Conservation (phyloP, 2,888 invertebrate genomes). For the Eilema caniola region DNA sequence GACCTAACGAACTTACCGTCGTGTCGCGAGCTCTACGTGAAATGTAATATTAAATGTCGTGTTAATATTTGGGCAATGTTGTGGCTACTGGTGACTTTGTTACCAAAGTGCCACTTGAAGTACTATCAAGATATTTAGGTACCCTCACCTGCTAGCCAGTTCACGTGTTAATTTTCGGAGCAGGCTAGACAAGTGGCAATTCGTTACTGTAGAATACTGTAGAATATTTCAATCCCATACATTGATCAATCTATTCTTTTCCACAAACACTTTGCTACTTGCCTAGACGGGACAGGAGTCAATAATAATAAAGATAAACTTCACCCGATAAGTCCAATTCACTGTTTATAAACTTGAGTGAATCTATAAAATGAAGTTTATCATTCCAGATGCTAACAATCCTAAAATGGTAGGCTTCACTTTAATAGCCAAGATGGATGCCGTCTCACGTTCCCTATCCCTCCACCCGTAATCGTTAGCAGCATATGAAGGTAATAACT, state of each 20-base stretch:
- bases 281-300: no score
- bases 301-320: no score
- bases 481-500: not conserved
- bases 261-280: no score
- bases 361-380: not conserved
- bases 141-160: not conserved
- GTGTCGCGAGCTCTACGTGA: not conserved
- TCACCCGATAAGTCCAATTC: no score
- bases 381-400: not conserved
- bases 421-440: not conserved
- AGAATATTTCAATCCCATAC: no score
- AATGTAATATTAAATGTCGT: not conserved
- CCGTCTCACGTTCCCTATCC: not conserved
- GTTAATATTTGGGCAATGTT: not conserved
- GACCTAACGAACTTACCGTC: slow-evolving; percentile 2
- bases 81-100: not conserved
- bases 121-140: not conserved
- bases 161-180: not conserved
- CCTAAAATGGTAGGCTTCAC: not conserved
- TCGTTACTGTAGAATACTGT: no score
- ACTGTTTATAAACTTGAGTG: no score
- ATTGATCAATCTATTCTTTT: no score
- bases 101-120: not conserved
- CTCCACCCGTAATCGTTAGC: not conserved
- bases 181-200: no score